These are phyloP conservation scores for Drosophila tani DNA, from an alignment of 1,140 invertebrate species.

Conservation along the genomic window DNA sequence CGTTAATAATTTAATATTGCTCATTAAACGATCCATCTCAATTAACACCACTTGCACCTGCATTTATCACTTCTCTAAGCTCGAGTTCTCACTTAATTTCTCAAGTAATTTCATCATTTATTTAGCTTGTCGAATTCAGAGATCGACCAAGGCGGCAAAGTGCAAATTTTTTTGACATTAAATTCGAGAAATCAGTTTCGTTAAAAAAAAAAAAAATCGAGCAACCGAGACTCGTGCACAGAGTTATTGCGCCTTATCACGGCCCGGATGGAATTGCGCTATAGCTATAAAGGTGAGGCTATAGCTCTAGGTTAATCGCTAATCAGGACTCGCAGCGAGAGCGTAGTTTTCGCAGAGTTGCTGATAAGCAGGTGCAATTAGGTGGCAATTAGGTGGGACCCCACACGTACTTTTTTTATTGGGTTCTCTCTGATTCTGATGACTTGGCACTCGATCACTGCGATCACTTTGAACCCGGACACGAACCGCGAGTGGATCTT, in stretches of 20 bases:
- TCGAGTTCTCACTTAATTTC: constrained; percentile 31
- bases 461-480: constrained; percentile 69
- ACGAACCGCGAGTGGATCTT: constrained; percentile 38
- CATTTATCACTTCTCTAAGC: constrained; percentile 19
- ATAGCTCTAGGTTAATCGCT: constrained; percentile 11
- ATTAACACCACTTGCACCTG: constrained; percentile 17
- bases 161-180: constrained; percentile 39
- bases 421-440: constrained; percentile 50
- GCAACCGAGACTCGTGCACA: neutral
- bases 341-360: constrained; percentile 26
- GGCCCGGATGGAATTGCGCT: constrained; percentile 20
- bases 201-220: neutral
- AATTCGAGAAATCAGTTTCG: constrained; percentile 26
- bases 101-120: constrained; percentile 47
- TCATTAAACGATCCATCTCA: neutral
- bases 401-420: constrained; percentile 38
- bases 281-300: constrained; percentile 5
- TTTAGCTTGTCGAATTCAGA: constrained; percentile 12
- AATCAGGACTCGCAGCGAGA: constrained; percentile 21
- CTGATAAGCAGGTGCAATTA: constrained; percentile 52
- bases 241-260: constrained; percentile 16
- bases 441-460: constrained; percentile 42
- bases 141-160: constrained; percentile 31
- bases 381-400: constrained; percentile 44
- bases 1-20: neutral